phyloP scores from a whole-genome alignment of 2,888 invertebrate species.

The Chrysopilus asiliformis region DNA sequence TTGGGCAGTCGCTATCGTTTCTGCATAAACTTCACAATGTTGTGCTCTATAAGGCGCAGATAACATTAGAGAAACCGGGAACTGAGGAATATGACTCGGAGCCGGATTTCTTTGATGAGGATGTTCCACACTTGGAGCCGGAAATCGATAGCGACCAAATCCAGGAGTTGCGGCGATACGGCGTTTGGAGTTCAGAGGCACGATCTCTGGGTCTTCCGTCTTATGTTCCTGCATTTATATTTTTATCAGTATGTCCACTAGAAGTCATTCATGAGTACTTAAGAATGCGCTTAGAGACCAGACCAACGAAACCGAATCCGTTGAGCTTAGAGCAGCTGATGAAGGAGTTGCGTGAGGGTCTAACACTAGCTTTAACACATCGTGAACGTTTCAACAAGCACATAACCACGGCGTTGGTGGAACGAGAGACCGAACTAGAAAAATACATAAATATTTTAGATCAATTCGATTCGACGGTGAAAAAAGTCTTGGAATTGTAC shows the following conservation, averaged over 20 bases:
- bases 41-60: conserved; percentile 54
- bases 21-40: conserved; percentile 58
- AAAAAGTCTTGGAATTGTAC: conserved; percentile 65
- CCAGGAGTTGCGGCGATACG: conserved; percentile 41
- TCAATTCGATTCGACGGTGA: conserved; percentile 65
- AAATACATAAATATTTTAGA: conserved; percentile 47
- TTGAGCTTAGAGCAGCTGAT: conserved; percentile 78
- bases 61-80: conserved; percentile 49
- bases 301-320: conserved; percentile 69
- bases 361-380: conserved; percentile 70
- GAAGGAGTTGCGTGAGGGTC: conserved; percentile 79
- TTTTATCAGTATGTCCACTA: conserved; percentile 71
- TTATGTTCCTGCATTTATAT: conserved; percentile 72
- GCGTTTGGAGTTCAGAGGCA: conserved; percentile 65
- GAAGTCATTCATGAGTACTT: conserved; percentile 90
- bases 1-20: conserved; percentile 68
- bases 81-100: conserved; percentile 23
- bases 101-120: conserved; percentile 37
- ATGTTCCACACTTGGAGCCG: conserved; percentile 29
- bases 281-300: conserved; percentile 67
- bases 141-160: conserved; percentile 31
- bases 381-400: conserved; percentile 61
- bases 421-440: conserved; percentile 36
- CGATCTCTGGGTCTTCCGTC: conserved; percentile 68
- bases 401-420: conserved; percentile 44